Evolutionary conservation across 2,797 vertebrate species (phyloP).

Genomic region (Darevskia nairensis): DNA sequence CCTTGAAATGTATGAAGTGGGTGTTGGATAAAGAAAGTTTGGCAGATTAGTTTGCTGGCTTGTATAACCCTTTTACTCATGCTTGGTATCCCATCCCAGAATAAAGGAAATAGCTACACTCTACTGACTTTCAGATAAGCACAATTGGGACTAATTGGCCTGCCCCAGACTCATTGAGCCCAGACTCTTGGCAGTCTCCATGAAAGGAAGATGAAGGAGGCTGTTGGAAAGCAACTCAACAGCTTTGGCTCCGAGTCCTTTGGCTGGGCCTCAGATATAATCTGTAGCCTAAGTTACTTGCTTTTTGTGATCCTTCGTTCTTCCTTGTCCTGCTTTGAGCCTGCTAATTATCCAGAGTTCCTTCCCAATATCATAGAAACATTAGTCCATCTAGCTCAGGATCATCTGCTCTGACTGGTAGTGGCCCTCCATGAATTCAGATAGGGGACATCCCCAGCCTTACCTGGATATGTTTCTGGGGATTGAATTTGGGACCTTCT

Average conservation of each 20-base stretch:
- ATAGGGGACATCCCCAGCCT: too few relatives aligned
- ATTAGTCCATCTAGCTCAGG: too few relatives aligned
- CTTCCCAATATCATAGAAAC: background rate
- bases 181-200: background rate
- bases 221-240: background rate
- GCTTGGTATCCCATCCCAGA: background rate
- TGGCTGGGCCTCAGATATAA: background rate
- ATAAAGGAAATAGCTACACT: background rate
- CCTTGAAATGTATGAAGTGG: background rate
- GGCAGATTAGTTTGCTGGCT: background rate
- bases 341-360: background rate
- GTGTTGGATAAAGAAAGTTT: background rate
- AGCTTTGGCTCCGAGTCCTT: background rate
- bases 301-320: background rate
- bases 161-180: background rate
- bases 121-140: background rate
- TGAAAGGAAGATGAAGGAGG: background rate
- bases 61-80: background rate
- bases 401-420: too few relatives aligned
- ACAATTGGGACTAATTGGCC: background rate
- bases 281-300: background rate
- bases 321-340: background rate
- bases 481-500: too few relatives aligned
- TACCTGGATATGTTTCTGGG: too few relatives aligned
- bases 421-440: too few relatives aligned